Evolutionary conservation across 2,888 invertebrate genomes (phyloP).

Genomic region (Drosophila prolongata): DNA sequence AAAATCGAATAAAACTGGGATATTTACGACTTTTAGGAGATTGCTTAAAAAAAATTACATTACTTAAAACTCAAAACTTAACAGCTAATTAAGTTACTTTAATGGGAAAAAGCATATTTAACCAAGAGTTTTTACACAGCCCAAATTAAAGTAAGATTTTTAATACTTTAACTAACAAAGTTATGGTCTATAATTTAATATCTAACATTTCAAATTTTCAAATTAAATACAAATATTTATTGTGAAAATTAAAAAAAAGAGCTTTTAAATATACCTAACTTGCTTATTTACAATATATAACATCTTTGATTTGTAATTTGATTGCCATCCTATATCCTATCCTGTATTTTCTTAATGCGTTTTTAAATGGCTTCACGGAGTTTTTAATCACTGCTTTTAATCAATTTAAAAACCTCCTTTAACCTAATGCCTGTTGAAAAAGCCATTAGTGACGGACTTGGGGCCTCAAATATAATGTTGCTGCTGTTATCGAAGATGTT

Average conservation of each 20-base stretch:
- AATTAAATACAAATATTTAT: too few relatives aligned
- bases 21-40: neutral
- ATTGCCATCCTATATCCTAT: too few relatives aligned
- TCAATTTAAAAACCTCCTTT: neutral
- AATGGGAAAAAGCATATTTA: neutral
- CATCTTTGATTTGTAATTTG: too few relatives aligned
- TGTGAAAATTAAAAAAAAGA: too few relatives aligned
- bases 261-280: too few relatives aligned
- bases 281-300: too few relatives aligned
- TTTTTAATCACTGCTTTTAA: neutral
- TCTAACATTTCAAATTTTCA: too few relatives aligned
- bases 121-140: too few relatives aligned
- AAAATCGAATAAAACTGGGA: slow-evolving; percentile 10
- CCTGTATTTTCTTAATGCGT: too few relatives aligned
- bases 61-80: neutral
- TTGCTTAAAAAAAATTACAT: neutral
- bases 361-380: neutral
- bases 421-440: neutral
- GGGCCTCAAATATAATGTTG: neutral
- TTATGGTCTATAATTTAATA: too few relatives aligned
- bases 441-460: neutral
- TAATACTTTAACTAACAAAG: too few relatives aligned
- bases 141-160: too few relatives aligned
- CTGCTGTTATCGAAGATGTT: slow-evolving; percentile 11
- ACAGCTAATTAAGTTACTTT: neutral